Base-by-base conservation (phyloP, 2,113 vertebrate genomes). In the Xyrauchen texanus region DNA sequence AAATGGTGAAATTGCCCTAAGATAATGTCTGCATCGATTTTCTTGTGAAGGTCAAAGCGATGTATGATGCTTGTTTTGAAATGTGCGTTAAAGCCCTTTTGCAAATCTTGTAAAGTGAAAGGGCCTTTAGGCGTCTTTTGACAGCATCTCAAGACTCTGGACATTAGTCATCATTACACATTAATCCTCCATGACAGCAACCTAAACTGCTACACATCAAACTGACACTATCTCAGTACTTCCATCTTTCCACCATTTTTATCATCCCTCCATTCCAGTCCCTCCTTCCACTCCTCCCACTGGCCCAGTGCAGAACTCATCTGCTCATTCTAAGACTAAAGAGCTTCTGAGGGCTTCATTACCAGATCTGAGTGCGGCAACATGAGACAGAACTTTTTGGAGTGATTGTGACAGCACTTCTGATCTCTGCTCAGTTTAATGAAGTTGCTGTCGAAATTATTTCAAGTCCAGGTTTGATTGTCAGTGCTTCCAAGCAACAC, bases 261-360 rank as follows among this genome's bases (percentile, higher is more conserved):
- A 53, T 42, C 12, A 42, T 8, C 13, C 15, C 13, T 60, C n/a
- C 4, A 12, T 58, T 73, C 21, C 13, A 67, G 47, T 63, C 65
- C 55, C 68, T 60, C 64, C 47, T 65, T 42, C 1, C 34, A 47
- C 66, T 42, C 61, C 8, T 52, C 67, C 51, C 75, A 65, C 1
- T 34, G 21, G 21, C 21, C 21, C 21, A 34, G 21, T 1, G 21
- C 21, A 34, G 21, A 34, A 34, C 45, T 70, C 13, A 47, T 66
- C 72, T 73, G 58, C 46, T 60, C 66, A 73, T 65, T 53, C 21
- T 53, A 57, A 76, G 49, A 77, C 46, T 52, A 58, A 76, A 65
- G 44, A 45, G 66, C 57, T 72, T 75, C 60, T 13, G 64, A 63
- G 49, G 42, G 58, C 75, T 81, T 82, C 52, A 53, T 80, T 80